Conservation (phyloP, 2,113 vertebrate species). For the Emydura subglobosa region DNA sequence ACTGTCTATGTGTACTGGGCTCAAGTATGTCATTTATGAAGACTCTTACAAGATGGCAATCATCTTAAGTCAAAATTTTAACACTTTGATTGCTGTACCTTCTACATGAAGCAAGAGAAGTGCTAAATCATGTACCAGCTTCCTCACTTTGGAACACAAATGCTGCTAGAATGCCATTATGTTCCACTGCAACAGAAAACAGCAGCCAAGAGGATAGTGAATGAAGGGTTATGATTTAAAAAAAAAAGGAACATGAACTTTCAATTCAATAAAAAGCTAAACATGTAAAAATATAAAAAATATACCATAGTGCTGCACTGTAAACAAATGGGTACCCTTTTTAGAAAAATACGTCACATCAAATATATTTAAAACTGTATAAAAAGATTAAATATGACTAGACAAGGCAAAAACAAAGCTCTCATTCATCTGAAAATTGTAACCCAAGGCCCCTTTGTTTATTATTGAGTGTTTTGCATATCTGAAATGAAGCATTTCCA, state of each 20-base stretch:
- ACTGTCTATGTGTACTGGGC: background rate
- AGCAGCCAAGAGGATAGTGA: background rate
- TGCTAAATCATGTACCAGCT: background rate
- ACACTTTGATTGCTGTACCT: fast-evolving
- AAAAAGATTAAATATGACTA: slow-evolving; percentile 61
- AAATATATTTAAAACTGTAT: slow-evolving; percentile 63
- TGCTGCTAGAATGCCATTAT: background rate
- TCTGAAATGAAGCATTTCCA: slow-evolving; percentile 58
- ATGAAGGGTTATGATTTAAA: slow-evolving; percentile 20
- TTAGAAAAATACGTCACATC: background rate
- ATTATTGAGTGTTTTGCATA: slow-evolving; percentile 52
- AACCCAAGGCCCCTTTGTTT: slow-evolving; percentile 64
- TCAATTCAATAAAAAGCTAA: slow-evolving; percentile 39
- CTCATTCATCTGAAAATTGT: slow-evolving; percentile 65
- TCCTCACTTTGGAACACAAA: background rate
- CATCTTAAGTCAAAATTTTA: background rate
- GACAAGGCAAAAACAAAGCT: slow-evolving; percentile 70
- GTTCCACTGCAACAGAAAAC: slow-evolving; percentile 32
- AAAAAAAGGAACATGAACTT: slow-evolving; percentile 43
- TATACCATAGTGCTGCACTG: background rate
- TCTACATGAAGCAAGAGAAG: background rate
- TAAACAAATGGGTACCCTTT: slow-evolving; percentile 1
- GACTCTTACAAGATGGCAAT: background rate
- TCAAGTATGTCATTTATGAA: background rate
- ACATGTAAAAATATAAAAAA: background rate